phyloP scores from a whole-genome alignment of 2,888 invertebrate genomes.

The Heliothis peltigera region DNA sequence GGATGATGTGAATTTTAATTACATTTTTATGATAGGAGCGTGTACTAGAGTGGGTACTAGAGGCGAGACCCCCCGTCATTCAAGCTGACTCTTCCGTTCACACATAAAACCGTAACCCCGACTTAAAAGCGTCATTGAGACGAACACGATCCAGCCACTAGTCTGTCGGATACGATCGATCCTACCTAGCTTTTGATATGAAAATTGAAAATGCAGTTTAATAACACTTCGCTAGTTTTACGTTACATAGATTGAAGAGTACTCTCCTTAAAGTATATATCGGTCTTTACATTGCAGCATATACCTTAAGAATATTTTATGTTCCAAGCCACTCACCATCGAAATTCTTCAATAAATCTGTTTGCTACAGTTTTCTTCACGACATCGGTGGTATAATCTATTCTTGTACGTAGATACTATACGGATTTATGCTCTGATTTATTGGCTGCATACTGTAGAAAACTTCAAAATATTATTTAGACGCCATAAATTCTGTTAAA shows the following conservation, averaged over 20 bases:
- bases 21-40: conserved; percentile 87
- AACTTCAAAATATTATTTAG: conserved; percentile 66
- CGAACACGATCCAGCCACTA: conserved; percentile 69
- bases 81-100: conserved; percentile 77
- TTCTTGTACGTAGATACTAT: conserved; percentile 38
- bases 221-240: conserved; percentile 55
- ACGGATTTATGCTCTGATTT: conserved; percentile 59
- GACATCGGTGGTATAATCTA: conserved; percentile 42
- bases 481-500: conserved; percentile 63
- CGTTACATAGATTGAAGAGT: conserved; percentile 45
- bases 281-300: conserved; percentile 23
- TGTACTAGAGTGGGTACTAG: conserved; percentile 83
- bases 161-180: conserved; percentile 63
- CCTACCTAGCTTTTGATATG: conserved; percentile 64
- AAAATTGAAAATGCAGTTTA: conserved; percentile 66
- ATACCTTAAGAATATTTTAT: conserved; percentile 48
- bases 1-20: conserved; percentile 87
- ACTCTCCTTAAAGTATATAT: conserved; percentile 41
- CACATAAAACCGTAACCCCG: conserved; percentile 80
- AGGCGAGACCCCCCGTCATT: conserved; percentile 77
- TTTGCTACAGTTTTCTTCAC: conserved; percentile 42
- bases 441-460: conserved; percentile 63
- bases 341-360: conserved; percentile 51
- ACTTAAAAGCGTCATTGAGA: conserved; percentile 74
- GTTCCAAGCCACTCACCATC: conserved; percentile 36